phyloP scores from a whole-genome alignment of 2,113 vertebrate species.

The Coryphaenoides rupestris region DNA sequence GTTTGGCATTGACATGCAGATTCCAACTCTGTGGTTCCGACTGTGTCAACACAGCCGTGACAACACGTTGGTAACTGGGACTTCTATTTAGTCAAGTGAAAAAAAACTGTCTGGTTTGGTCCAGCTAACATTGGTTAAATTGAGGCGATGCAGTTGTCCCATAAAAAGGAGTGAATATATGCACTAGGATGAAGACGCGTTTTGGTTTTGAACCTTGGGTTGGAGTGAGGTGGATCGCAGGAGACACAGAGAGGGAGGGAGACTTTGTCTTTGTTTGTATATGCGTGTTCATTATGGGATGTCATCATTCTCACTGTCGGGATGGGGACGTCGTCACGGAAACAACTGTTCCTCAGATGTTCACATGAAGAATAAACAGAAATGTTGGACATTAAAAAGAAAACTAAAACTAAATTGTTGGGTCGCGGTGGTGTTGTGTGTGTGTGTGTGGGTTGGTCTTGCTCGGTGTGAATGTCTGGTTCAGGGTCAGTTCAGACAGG shows the following conservation, averaged over 20 bases:
- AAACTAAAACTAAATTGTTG: constrained; percentile 41
- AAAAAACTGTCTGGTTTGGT: no score
- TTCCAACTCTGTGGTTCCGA: constrained; percentile 16
- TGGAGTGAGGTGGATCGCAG: background rate
- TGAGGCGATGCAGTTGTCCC: no score
- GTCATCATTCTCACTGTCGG: constrained; percentile 44
- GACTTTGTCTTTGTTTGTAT: constrained; percentile 55
- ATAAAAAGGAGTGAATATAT: no score
- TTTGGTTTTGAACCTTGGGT: no score
- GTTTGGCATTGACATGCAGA: no score
- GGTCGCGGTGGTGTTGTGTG: constrained; percentile 25
- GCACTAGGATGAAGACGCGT: no score
- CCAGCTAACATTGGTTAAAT: no score
- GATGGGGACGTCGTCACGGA: constrained; percentile 42
- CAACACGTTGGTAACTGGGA: no score
- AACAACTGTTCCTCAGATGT: constrained; percentile 53
- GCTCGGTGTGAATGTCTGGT: constrained; percentile 3
- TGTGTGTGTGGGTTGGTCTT: constrained; percentile 15
- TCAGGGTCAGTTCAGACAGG: no score
- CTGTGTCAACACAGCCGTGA: constrained; percentile 7
- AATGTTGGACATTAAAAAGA: constrained; percentile 72
- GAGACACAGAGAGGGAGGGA: constrained; percentile 16
- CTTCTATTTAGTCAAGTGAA: no score
- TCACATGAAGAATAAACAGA: constrained; percentile 62
- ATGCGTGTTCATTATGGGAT: constrained; percentile 66